These are phyloP conservation scores for Ophion ellenae DNA, from an alignment of 2,888 invertebrate genomes.

Conservation along the genomic window DNA sequence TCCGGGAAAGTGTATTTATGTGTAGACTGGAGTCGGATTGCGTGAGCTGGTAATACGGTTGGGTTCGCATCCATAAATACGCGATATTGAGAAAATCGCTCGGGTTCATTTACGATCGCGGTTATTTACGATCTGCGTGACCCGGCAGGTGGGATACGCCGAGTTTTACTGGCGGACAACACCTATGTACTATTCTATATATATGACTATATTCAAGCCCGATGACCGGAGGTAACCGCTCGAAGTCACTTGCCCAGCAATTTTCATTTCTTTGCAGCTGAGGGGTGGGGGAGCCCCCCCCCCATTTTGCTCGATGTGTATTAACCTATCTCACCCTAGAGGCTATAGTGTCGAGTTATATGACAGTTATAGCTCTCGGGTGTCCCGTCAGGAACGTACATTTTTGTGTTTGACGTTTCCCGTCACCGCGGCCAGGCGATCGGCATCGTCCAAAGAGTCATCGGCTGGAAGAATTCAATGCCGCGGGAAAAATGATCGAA, in stretches of 20 bases:
- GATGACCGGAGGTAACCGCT: slow-evolving; percentile 31
- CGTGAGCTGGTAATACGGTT: slow-evolving; percentile 51
- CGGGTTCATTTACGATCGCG: slow-evolving; percentile 71
- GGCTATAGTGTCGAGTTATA: slow-evolving; percentile 18
- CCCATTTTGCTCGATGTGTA: slow-evolving; percentile 5
- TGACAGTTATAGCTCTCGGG: slow-evolving; percentile 10
- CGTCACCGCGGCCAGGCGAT: too few relatives aligned
- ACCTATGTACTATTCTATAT: slow-evolving; percentile 34
- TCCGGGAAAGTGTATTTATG: slow-evolving; percentile 34
- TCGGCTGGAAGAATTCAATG: too few relatives aligned
- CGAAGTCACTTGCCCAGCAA: slow-evolving; percentile 21
- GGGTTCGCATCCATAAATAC: slow-evolving; percentile 46
- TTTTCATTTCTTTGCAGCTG: slow-evolving; percentile 8
- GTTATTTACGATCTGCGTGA: slow-evolving; percentile 72
- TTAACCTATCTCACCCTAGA: slow-evolving; percentile 16
- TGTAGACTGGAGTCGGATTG: slow-evolving; percentile 26
- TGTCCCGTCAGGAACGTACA: neutral
- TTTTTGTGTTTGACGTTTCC: neutral
- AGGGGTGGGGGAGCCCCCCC: neutral
- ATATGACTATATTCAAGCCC: slow-evolving; percentile 14
- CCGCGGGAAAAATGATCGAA: too few relatives aligned
- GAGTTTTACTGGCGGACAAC: slow-evolving; percentile 45
- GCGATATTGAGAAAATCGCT: slow-evolving; percentile 71
- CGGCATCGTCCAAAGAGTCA: too few relatives aligned
- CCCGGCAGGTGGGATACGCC: slow-evolving; percentile 66